Conservation (phyloP, 1,140 invertebrate species). For the Rhynchophorus ferrugineus region DNA sequence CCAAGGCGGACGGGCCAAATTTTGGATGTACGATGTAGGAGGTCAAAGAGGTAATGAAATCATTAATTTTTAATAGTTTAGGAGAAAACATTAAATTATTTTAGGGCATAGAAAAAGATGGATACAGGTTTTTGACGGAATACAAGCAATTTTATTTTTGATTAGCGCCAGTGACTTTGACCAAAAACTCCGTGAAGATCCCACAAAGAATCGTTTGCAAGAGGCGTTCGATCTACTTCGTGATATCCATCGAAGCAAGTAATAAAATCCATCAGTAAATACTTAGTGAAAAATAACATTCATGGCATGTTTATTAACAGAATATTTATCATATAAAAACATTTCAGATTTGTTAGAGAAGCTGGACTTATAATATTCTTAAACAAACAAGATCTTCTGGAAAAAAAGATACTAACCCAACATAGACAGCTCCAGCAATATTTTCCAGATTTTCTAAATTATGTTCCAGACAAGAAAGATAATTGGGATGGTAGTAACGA, state of each 20-base stretch:
- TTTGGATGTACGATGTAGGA: slow-evolving; percentile 73
- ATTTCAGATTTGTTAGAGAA: slow-evolving; percentile 57
- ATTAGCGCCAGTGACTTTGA: slow-evolving; percentile 73
- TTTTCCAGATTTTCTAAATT: slow-evolving; percentile 57
- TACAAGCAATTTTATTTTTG: slow-evolving; percentile 70
- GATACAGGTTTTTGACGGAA: slow-evolving; percentile 69
- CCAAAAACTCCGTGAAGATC: slow-evolving; percentile 64
- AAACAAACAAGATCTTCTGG: slow-evolving; percentile 74
- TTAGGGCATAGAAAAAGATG: slow-evolving; percentile 24
- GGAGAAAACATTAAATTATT: slow-evolving; percentile 1
- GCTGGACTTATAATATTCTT: slow-evolving; percentile 72
- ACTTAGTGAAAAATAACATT: too few species aligned
- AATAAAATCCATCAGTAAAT: too few species aligned
- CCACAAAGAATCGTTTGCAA: slow-evolving; percentile 57
- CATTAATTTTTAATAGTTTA: slow-evolving; percentile 1
- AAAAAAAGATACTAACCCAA: slow-evolving; percentile 55
- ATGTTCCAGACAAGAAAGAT: slow-evolving; percentile 41
- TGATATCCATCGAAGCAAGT: slow-evolving; percentile 72
- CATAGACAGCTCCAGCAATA: slow-evolving; percentile 55
- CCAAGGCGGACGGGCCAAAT: slow-evolving; percentile 57
- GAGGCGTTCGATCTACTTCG: slow-evolving; percentile 66
- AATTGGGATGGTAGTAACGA: slow-evolving; percentile 45
- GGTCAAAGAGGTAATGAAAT: slow-evolving; percentile 66
- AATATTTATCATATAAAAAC: slow-evolving; percentile 1
- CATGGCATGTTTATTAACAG: too few species aligned